A percentile compares a stretch with the other conserved stretches of the same genome.
phyloP scores from a whole-genome alignment of 2,113 vertebrate genomes.

The Corvus moneduloides region DNA sequence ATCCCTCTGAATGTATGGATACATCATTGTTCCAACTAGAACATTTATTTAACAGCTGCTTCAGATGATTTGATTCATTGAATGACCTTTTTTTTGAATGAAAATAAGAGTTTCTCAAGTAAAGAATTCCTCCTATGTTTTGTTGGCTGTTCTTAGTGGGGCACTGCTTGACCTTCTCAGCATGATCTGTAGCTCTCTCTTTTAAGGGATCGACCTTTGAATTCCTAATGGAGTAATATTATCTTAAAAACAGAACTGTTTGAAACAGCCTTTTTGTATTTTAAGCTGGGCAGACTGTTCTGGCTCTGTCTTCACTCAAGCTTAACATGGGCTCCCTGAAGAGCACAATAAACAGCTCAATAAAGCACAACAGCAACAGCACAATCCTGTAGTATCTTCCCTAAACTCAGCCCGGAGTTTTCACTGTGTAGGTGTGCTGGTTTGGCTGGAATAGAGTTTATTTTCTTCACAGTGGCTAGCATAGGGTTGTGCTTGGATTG shows the following conservation, averaged over 20 bases:
- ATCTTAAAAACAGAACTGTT: background rate
- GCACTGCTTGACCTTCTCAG: background rate
- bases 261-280: background rate
- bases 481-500: background rate
- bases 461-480: background rate
- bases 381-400: background rate
- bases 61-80: background rate
- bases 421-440: background rate
- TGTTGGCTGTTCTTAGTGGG: background rate
- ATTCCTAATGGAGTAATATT: background rate
- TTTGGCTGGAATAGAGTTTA: background rate
- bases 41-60: background rate
- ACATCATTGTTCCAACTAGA: background rate
- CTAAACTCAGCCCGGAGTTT: background rate
- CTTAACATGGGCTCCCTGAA: background rate
- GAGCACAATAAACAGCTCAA: background rate
- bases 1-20: background rate
- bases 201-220: background rate
- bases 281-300: background rate
- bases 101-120: background rate
- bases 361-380: background rate
- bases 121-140: background rate
- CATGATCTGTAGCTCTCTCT: background rate
- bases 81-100: background rate
- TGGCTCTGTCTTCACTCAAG: background rate